Percentiles rank a stretch among this genome's conserved stretches.
These are phyloP conservation scores for Petrocephalus schoutedeni DNA, from an alignment of 2,797 vertebrate species.

Conservation along the genomic window DNA sequence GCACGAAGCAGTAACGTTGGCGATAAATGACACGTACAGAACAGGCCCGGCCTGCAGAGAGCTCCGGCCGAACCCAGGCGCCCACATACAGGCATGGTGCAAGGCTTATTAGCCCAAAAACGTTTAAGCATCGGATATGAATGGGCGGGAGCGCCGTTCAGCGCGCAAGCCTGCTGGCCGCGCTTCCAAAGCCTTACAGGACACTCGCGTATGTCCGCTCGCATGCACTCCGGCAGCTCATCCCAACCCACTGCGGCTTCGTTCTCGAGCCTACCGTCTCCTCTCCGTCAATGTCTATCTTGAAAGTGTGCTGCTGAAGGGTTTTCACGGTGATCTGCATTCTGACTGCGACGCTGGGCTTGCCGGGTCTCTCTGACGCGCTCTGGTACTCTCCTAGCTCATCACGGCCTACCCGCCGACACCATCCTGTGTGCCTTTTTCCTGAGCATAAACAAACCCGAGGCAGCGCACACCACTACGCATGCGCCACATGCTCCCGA, in stretches of 20 bases:
- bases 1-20: neutral
- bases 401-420: constrained; percentile 75
- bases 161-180: neutral
- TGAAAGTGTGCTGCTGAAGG: constrained; percentile 90
- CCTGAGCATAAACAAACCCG: constrained; percentile 60
- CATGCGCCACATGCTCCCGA: constrained; percentile 30
- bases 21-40: neutral
- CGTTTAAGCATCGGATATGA: neutral
- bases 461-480: constrained; percentile 30
- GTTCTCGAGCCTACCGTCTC: constrained; percentile 70
- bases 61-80: neutral
- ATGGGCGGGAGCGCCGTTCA: neutral
- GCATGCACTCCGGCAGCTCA: neutral
- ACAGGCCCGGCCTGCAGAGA: neutral
- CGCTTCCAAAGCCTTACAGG: neutral
- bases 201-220: neutral
- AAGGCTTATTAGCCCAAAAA: neutral
- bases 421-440: constrained; percentile 59
- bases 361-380: constrained; percentile 25
- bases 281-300: constrained; percentile 82
- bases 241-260: neutral
- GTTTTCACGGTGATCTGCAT: constrained; percentile 92
- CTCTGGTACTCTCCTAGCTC: constrained; percentile 49
- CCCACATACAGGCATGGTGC: neutral
- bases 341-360: constrained; percentile 37